Base-by-base conservation (phyloP, 2,888 invertebrate genomes). In the Sabellastarte sp. region DNA sequence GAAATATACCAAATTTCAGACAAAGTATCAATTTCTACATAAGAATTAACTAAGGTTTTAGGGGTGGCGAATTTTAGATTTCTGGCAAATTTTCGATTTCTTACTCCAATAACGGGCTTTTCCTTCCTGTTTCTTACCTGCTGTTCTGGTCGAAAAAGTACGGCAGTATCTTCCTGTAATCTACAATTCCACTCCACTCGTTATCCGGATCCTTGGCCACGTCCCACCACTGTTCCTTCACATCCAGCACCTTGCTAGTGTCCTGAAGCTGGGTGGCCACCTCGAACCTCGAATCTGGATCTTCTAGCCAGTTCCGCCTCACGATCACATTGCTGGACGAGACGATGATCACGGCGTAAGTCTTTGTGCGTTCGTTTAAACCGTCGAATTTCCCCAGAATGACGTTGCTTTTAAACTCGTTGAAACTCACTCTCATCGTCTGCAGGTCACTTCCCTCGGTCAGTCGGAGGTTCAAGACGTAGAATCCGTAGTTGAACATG, bases 181-280 rank as follows among this genome's bases (percentile, higher is more conserved):
- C 71, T 1, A 51, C 31, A 30, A 61, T 65, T 10, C 41, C 41
- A 20, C 41, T 41, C 41, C 20, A 57, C 73, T 72, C 0, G 55
- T 32, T 29, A 10, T 72, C 67, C 30, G 72, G 71, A 15, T 78
- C 73, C 20, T 26, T 10, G 15, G 26, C 10, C 10, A 5, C 53
- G 2, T 96, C 95, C 75, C 98, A 88, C 92, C 95, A 98, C 80
- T 99, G 99, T 80, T 89, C 92, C 0, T 93, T 91, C 73, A 95
- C 96, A 80, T 96, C 93, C n/a, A 99, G 90, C 0, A 29, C 51
- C 4, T 53, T 59, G 52, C 67, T 70, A 61, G 63, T 97, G 80
- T 97, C 95, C 77, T 91, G 90, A 26, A 97, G 87, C 77, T 98
- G 97, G 0, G 96, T 95, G 0, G 95, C 95, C 57, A 99, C 90